phyloP scores from a whole-genome alignment of 2,113 vertebrate genomes.

The Campylomormyrus numenius region DNA sequence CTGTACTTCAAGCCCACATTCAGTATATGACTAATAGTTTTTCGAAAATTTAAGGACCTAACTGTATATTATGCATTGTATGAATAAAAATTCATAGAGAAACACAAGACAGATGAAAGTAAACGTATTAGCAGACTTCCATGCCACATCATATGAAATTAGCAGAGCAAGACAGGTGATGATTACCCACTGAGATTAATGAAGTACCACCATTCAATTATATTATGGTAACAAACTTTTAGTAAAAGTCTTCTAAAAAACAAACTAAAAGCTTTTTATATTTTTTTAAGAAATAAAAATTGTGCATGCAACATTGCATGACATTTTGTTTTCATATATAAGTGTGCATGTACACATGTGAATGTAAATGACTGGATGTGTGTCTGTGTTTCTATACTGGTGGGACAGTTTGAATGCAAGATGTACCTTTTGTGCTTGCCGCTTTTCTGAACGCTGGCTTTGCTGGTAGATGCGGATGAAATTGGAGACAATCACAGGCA shows the following conservation, averaged over 20 bases:
- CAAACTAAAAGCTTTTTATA: neutral
- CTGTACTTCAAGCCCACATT: no score
- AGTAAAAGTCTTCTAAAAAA: neutral
- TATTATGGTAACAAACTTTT: neutral
- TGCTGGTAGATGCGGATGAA: slow-evolving; percentile 98
- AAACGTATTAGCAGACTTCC: neutral
- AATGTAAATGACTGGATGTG: neutral
- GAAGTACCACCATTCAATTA: neutral
- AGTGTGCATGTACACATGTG: neutral
- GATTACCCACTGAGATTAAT: neutral
- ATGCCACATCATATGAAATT: neutral
- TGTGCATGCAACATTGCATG: neutral
- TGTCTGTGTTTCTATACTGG: neutral
- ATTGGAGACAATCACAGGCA: slow-evolving; percentile 96
- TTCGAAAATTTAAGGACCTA: no score
- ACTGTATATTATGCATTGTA: neutral
- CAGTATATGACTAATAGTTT: no score
- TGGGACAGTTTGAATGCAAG: neutral
- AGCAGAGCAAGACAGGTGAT: neutral
- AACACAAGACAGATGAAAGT: neutral
- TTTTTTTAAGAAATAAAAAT: neutral
- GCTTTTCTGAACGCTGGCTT: slow-evolving; percentile 90
- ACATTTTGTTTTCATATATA: neutral
- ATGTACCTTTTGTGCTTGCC: slow-evolving; percentile 86
- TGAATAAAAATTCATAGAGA: neutral